Evolutionary conservation across 1,140 invertebrate species (phyloP), one percentile per base, ranked within the genome.

Genomic region (Aphelenchoides fujianensis): DNA sequence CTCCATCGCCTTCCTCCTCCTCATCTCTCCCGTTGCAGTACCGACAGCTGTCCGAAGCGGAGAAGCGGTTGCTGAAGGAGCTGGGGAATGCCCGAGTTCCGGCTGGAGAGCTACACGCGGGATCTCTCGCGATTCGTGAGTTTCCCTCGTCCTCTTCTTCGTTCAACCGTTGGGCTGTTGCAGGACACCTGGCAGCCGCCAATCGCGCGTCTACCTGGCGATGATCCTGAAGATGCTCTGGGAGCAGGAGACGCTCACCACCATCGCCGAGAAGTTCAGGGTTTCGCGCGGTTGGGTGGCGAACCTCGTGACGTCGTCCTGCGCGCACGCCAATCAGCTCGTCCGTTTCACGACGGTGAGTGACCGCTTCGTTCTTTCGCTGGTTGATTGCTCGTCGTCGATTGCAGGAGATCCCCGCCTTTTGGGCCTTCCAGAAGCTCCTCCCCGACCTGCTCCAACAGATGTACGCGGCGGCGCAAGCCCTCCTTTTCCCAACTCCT

Each of bases 271-370:
- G 31, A 30, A 19, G 34, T 75, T 75, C 35, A 66, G 63, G 23
- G 74, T 75, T 16, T 32, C 64, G 7, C 77, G 74, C n/a, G 74
- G 74, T 23, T 75, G 74, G 74, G 34, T 75, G 1, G 70, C 75
- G 55, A 63, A 53, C 12, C 32, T 66, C 30, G n/a, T 75, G 48
- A 72, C 75, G 57, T 57, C 55, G 0, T 35, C 64, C 16, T 28
- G 68, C 2, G 34, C 64, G 23, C 68, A 75, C 31, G 59, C 74
- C 28, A 72, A 64, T 41, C 53, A 77, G 31, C 41, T 75, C 23
- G 32, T 77, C 12, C 53, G 74, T 31, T 75, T 77, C 73, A 59
- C 74, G 12, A 68, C 72, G 36, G 72, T 74, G 41, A 23, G 70
- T 27, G n/a, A n/a, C 34, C 19, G 23, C 16, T n/a, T 31, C 27